Conservation (phyloP, 2,113 vertebrate species). For the Malurus elegans region DNA sequence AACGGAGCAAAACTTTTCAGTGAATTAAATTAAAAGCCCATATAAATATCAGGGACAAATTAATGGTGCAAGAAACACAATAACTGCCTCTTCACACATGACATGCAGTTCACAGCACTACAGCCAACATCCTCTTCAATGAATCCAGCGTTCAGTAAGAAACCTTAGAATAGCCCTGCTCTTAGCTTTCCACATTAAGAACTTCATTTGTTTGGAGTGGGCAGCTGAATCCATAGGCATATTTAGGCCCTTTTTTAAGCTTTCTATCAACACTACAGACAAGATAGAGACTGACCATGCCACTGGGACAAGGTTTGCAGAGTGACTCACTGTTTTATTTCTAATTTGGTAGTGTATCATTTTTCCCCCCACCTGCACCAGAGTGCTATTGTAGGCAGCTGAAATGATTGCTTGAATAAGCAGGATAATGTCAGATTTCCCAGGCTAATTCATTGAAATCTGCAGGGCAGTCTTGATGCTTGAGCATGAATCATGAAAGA, state of each 20-base stretch:
- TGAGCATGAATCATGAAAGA: background rate
- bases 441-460: background rate
- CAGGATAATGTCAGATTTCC: background rate
- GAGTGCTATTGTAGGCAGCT: background rate
- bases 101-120: background rate
- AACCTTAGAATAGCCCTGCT: background rate
- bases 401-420: constrained; percentile 9
- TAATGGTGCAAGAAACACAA: background rate
- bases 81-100: background rate
- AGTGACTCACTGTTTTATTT: constrained; percentile 20
- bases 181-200: background rate
- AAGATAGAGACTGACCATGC: background rate
- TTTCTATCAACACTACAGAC: background rate
- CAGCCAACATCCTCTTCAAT: background rate
- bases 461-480: background rate
- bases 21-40: background rate
- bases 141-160: background rate
- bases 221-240: background rate
- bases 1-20: background rate
- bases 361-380: background rate
- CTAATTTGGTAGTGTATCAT: background rate
- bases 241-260: background rate
- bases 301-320: background rate
- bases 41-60: background rate
- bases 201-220: background rate